Evolutionary conservation across 1,140 invertebrate species (phyloP).

Genomic region (Sitophilus oryzae): DNA sequence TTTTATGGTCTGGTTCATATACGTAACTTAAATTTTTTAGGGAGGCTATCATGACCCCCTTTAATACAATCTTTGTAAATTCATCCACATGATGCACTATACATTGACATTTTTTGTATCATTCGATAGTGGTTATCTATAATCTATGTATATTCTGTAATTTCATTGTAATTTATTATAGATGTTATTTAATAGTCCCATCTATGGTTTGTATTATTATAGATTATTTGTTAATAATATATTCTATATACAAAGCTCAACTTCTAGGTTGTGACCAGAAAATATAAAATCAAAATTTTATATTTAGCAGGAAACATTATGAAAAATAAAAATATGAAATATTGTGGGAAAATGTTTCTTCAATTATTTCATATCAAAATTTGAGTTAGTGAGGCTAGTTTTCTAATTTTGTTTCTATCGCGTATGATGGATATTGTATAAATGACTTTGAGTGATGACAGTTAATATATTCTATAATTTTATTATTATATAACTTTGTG

Average conservation of each 20-base stretch:
- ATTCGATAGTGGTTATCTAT: too few relatives aligned
- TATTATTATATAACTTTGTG: slow-evolving; percentile 33
- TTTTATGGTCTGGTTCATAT: too few relatives aligned
- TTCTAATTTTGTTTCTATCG: slow-evolving; percentile 14
- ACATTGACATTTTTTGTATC: too few relatives aligned
- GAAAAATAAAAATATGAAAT: background rate
- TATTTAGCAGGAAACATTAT: background rate
- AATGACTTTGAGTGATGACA: slow-evolving; percentile 32
- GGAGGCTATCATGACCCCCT: too few relatives aligned
- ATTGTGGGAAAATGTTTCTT: background rate
- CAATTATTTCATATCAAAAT: background rate
- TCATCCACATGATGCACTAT: too few relatives aligned
- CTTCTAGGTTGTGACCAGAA: background rate
- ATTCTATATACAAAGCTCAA: background rate
- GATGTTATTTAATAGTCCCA: too few relatives aligned
- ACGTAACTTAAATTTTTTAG: too few relatives aligned
- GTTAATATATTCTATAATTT: slow-evolving; percentile 29
- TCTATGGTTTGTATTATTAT: background rate
- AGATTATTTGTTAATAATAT: background rate
- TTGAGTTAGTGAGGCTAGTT: background rate
- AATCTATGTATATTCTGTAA: too few relatives aligned
- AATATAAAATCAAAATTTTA: background rate
- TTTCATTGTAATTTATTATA: too few relatives aligned
- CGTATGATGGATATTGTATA: slow-evolving; percentile 31
- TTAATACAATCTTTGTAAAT: too few relatives aligned